Percentiles rank a stretch among this genome's conserved stretches.
Evolutionary conservation across 1,140 invertebrate species (phyloP).

Genomic region (Drosophila nigrodunni): DNA sequence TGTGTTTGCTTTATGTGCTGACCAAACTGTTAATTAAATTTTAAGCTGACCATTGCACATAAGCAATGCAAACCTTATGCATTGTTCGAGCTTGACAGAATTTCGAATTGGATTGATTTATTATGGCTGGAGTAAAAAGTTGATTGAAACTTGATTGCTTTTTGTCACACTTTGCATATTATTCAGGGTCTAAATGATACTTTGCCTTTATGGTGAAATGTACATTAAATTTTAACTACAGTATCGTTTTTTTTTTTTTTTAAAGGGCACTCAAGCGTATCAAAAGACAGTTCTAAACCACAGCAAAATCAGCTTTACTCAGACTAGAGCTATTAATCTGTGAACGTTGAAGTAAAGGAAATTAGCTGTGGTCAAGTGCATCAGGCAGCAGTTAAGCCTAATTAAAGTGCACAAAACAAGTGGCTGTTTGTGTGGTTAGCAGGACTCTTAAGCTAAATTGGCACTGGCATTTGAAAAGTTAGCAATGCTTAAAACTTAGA

Average conservation of each 20-base stretch:
- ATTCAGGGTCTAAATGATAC: not conserved
- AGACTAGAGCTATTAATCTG: not conserved
- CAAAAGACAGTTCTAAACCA: not conserved
- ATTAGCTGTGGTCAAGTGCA: not conserved
- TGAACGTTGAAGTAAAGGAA: not conserved
- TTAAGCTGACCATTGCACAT: conserved; percentile 50
- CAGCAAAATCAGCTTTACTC: not conserved
- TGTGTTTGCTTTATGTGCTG: conserved; percentile 22
- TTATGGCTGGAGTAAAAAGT: not conserved
- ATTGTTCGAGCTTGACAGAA: not conserved
- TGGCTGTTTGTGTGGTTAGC: too few relatives aligned
- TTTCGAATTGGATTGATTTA: not conserved
- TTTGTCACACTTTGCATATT: conserved; percentile 23
- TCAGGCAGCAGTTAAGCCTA: not conserved
- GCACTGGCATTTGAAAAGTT: too few relatives aligned
- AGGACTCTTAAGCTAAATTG: too few relatives aligned
- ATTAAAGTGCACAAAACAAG: too few relatives aligned
- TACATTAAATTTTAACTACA: not conserved
- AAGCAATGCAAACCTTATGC: conserved; percentile 7
- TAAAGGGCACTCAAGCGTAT: not conserved
- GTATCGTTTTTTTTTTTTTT: not conserved
- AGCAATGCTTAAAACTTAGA: not conserved
- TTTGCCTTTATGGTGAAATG: not conserved
- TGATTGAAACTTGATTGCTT: conserved; percentile 43
- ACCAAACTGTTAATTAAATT: conserved; percentile 69